Evolutionary conservation across 2,888 invertebrate species (phyloP).

Genomic region (Nemotelus nigrinus): DNA sequence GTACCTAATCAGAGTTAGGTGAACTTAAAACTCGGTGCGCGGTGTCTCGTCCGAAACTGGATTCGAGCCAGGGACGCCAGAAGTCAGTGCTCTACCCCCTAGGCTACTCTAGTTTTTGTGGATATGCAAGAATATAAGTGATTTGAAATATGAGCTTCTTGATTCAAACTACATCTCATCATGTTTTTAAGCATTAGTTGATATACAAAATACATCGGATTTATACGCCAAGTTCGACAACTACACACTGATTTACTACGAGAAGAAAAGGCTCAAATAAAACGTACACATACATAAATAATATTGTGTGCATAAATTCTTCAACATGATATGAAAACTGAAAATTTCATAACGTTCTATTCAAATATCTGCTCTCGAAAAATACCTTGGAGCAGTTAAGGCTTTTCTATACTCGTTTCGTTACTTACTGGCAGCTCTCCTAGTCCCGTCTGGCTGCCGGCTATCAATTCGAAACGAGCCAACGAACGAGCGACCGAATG

Average conservation of each 20-base stretch:
- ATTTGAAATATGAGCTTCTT: too few species aligned
- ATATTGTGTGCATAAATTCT: constrained; percentile 50
- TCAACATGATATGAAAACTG: constrained; percentile 47
- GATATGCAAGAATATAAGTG: too few species aligned
- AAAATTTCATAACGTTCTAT: constrained; percentile 54
- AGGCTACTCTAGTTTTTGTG: too few species aligned
- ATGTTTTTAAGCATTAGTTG: too few species aligned
- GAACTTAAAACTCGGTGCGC: too few species aligned
- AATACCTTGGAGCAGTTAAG: constrained; percentile 53
- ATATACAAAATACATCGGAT: too few species aligned
- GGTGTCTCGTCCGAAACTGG: too few species aligned
- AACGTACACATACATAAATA: constrained; percentile 49
- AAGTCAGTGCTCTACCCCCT: too few species aligned
- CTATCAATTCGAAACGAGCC: constrained; percentile 20
- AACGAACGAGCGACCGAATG: constrained; percentile 1
- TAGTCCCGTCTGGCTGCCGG: constrained; percentile 9
- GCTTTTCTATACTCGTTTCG: constrained; percentile 50
- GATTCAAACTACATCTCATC: too few species aligned
- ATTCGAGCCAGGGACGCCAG: too few species aligned
- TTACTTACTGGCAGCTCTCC: constrained; percentile 21
- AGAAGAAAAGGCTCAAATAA: constrained; percentile 48
- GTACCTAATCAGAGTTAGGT: too few species aligned
- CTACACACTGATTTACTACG: background rate
- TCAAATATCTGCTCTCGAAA: constrained; percentile 54
- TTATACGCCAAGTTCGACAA: too few species aligned